Evolutionary conservation across 2,888 invertebrate species (phyloP), one percentile per base, ranked within the genome.

Genomic region (Pollenia amentaria): DNA sequence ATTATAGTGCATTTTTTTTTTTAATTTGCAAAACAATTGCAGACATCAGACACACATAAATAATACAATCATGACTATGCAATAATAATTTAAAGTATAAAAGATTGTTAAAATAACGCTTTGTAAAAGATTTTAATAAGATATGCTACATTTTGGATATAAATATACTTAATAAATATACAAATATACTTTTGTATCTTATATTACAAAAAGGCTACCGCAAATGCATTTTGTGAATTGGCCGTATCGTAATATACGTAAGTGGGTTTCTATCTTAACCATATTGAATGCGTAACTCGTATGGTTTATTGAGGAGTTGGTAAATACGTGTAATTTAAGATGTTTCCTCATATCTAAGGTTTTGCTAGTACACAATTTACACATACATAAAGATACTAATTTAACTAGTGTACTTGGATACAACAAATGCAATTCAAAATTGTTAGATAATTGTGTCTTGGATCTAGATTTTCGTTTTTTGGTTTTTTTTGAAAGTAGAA

Each of bases 121-220:
- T 3, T 29, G 8, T 44, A 9, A 16, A 42, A 65, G 65, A 9
- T 53, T 4, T 42, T 21, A 38, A 48, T 51, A 62, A 51, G 10
- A 42, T 29, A 44, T 67, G 48, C 46, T 16, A 42, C 60, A 73
- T 44, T 21, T n/a, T 21, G 21, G 21, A 55, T 9, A 55, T 55
- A 18, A 10, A 55, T 21, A 55, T 10, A 1, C 21, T 18, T 21
- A 21, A 0, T 6, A 3, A 29, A 6, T 29, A 29, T 6, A 51
- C 12, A 75, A 16, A 64, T 16, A 73, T 38, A 18, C n/a, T 64
- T 16, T 16, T 57, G n/a, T 72, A 72, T 48, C 77, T 73, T 44
- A 78, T 64, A 77, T 85, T 85, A 85, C 85, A 44, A 67, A 82
- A 82, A 73, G 85, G 78, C 80, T 78, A 75, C 85, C 85, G 85